phyloP scores from a whole-genome alignment of 2,888 invertebrate species.

The Malachius bipustulatus region DNA sequence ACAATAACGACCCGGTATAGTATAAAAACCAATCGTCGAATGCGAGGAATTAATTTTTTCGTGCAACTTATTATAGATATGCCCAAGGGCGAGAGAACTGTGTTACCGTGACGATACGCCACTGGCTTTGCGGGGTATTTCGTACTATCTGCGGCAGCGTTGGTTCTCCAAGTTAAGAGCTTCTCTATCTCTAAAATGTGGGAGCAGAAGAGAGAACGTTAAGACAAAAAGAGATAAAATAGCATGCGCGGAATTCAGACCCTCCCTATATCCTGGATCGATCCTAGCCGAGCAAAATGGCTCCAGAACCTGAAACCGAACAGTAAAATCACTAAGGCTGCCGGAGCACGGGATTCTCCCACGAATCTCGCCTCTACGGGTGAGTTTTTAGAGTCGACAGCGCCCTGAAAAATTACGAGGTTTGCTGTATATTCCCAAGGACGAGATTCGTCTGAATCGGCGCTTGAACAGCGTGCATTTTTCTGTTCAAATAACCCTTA shows the following conservation, averaged over 20 bases:
- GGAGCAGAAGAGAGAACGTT: slow-evolving; percentile 34
- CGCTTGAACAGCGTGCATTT: slow-evolving; percentile 31
- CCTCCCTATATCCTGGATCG: slow-evolving; percentile 37
- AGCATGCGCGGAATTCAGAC: slow-evolving; percentile 36
- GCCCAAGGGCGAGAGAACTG: too few relatives aligned
- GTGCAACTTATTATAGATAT: too few relatives aligned
- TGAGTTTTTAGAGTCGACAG: slow-evolving; percentile 33
- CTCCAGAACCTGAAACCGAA: slow-evolving; percentile 37
- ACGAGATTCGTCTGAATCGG: slow-evolving; percentile 31
- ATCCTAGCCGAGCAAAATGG: slow-evolving; percentile 38
- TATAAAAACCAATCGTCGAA: too few relatives aligned
- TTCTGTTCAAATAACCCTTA: slow-evolving; percentile 35
- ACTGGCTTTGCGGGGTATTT: too few relatives aligned
- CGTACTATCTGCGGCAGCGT: too few relatives aligned
- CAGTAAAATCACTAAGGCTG: slow-evolving; percentile 37
- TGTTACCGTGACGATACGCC: too few relatives aligned
- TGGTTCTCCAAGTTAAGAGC: slow-evolving; percentile 6
- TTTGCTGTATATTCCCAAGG: slow-evolving; percentile 34
- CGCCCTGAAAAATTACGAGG: slow-evolving; percentile 36
- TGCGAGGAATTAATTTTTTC: too few relatives aligned
- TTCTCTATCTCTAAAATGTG: slow-evolving; percentile 23
- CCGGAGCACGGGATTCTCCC: slow-evolving; percentile 21
- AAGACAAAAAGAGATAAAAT: slow-evolving; percentile 41
- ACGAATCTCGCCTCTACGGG: slow-evolving; percentile 33
- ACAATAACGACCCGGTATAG: too few relatives aligned